phyloP scores from a whole-genome alignment of 2,888 invertebrate genomes.

The Blastobasis adustella region DNA sequence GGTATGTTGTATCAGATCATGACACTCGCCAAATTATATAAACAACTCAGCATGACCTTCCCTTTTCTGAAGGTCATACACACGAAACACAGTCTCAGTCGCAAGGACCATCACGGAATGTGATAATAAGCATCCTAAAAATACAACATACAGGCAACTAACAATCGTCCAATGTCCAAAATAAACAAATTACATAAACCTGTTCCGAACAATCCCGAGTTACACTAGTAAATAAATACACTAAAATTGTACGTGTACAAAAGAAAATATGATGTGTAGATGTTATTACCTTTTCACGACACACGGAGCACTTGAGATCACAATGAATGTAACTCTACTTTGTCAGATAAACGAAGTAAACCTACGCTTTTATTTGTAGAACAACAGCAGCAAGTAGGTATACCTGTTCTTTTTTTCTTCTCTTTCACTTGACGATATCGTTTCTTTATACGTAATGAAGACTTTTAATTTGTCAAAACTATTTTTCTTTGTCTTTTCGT shows the following conservation, averaged over 20 bases:
- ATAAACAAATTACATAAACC: conserved; percentile 16
- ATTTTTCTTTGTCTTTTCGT: too few relatives aligned
- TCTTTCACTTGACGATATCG: too few relatives aligned
- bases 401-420: too few relatives aligned
- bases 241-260: neutral
- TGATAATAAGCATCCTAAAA: conserved; percentile 16
- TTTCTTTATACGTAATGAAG: too few relatives aligned
- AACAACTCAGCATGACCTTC: conserved; percentile 57
- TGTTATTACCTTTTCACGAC: neutral
- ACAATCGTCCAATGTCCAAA: conserved; percentile 11
- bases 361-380: conserved; percentile 25
- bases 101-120: conserved; percentile 14
- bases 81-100: conserved; percentile 18
- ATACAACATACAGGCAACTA: conserved; percentile 14
- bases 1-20: too few relatives aligned
- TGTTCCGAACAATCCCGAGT: neutral
- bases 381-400: too few relatives aligned
- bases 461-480: too few relatives aligned
- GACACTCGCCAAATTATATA: conserved; percentile 40
- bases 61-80: conserved; percentile 47
- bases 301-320: neutral
- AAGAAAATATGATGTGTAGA: neutral
- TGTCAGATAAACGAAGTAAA: too few relatives aligned
- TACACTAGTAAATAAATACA: too few relatives aligned
- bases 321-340: neutral